These are phyloP conservation scores for Nomada flava DNA, from an alignment of 2,888 invertebrate genomes.

Conservation along the genomic window DNA sequence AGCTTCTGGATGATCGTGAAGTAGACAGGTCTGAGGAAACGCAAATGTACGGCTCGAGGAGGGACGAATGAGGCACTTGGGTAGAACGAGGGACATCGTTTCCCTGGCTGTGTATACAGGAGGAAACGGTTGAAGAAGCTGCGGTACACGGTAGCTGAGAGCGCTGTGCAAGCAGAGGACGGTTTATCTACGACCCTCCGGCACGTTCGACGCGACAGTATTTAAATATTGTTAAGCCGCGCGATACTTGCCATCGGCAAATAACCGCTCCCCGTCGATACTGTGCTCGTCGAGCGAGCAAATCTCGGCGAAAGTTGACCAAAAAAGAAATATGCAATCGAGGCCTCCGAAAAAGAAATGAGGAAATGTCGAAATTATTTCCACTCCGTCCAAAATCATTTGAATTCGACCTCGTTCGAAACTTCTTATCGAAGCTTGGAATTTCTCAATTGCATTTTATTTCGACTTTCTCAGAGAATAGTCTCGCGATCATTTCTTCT, in stretches of 20 bases:
- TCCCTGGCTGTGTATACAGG: constrained; percentile 50
- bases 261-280: constrained; percentile 57
- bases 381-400: background rate
- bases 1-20: background rate
- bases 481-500: background rate
- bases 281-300: background rate
- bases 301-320: background rate
- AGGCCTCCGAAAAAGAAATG: background rate
- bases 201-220: constrained; percentile 72
- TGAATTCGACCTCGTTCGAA: background rate
- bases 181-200: constrained; percentile 77
- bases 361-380: background rate
- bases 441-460: background rate
- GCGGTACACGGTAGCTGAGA: constrained; percentile 68
- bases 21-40: background rate
- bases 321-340: background rate
- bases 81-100: constrained; percentile 30
- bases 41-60: constrained; percentile 34
- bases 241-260: constrained; percentile 75
- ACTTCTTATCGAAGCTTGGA: background rate
- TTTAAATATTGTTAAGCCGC: constrained; percentile 81
- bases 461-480: background rate
- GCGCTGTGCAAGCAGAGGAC: constrained; percentile 77
- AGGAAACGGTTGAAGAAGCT: constrained; percentile 54
- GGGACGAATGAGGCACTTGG: constrained; percentile 31